Evolutionary conservation across 2,888 invertebrate genomes (phyloP).

Genomic region (Drosophila diplacantha): DNA sequence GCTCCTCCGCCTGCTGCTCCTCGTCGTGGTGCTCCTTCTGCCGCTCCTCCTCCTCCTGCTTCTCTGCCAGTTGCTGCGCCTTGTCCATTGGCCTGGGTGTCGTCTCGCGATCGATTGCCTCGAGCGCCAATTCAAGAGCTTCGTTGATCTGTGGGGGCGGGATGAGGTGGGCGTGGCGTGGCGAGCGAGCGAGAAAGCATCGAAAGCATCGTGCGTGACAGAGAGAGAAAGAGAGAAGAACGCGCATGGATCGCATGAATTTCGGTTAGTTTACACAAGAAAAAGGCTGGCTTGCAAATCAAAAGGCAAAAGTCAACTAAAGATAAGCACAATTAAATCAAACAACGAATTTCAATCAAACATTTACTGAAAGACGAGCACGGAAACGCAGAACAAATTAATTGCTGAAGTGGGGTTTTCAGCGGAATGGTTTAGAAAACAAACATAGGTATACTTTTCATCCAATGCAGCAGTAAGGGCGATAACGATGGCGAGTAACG

Average conservation of each 20-base stretch:
- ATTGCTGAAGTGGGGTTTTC: background rate
- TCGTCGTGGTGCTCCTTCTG: slow-evolving; percentile 15
- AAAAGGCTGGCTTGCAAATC: slow-evolving; percentile 43
- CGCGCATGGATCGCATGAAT: slow-evolving; percentile 55
- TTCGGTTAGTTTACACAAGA: slow-evolving; percentile 54
- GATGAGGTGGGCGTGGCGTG: slow-evolving; percentile 25
- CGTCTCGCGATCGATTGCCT: slow-evolving; percentile 80
- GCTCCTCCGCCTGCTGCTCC: slow-evolving; percentile 13
- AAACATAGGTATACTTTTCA: background rate
- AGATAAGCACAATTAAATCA: slow-evolving; percentile 30
- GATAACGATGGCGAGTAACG: background rate
- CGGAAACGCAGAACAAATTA: slow-evolving; percentile 2
- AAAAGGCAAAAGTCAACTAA: slow-evolving; percentile 29
- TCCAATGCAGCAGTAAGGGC: background rate
- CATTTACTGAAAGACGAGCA: slow-evolving; percentile 10
- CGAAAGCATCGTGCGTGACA: slow-evolving; percentile 53
- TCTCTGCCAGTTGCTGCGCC: slow-evolving; percentile 25
- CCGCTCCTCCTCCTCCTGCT: slow-evolving; percentile 21
- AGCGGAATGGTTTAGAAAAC: background rate
- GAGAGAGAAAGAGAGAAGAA: slow-evolving; percentile 51
- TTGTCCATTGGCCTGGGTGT: slow-evolving; percentile 42
- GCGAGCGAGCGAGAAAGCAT: slow-evolving; percentile 46
- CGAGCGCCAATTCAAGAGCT: slow-evolving; percentile 82
- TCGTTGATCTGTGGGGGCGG: slow-evolving; percentile 80
- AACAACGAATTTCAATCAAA: slow-evolving; percentile 26